phyloP scores from a whole-genome alignment of 2,888 invertebrate species.

The Napeogenes sylphis region DNA sequence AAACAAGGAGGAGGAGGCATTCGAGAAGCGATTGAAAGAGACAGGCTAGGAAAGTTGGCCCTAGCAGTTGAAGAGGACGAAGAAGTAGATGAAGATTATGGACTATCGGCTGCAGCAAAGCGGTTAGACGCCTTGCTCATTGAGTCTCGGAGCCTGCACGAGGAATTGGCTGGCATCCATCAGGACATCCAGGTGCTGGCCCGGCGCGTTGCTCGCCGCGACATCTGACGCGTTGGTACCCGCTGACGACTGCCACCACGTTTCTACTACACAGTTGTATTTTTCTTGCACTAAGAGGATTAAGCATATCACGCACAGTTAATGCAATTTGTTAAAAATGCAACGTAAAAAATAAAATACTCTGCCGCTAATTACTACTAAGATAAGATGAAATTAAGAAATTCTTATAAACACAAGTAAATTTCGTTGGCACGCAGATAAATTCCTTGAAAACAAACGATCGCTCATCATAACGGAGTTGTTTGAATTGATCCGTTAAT shows the following conservation, averaged over 20 bases:
- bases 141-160: constrained; percentile 67
- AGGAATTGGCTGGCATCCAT: constrained; percentile 69
- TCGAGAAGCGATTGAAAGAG: constrained; percentile 59
- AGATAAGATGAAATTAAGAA: no score
- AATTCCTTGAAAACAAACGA: background rate
- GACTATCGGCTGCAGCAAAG: constrained; percentile 59
- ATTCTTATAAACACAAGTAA: no score
- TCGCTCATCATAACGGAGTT: background rate
- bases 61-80: constrained; percentile 69
- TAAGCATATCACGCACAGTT: constrained; percentile 20
- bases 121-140: constrained; percentile 65
- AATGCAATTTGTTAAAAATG: background rate
- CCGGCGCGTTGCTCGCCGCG: constrained; percentile 61
- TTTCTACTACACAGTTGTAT: constrained; percentile 18
- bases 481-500: constrained; percentile 13
- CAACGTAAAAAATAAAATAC: background rate
- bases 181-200: constrained; percentile 76
- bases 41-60: constrained; percentile 63
- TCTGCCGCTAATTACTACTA: no score
- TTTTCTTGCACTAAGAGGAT: constrained; percentile 13
- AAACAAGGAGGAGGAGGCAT: constrained; percentile 43
- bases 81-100: constrained; percentile 40
- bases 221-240: constrained; percentile 70
- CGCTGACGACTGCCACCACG: constrained; percentile 40
- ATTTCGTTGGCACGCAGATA: background rate